Conservation (phyloP, 2,797 vertebrate species). For the Spondyliosoma cantharus region DNA sequence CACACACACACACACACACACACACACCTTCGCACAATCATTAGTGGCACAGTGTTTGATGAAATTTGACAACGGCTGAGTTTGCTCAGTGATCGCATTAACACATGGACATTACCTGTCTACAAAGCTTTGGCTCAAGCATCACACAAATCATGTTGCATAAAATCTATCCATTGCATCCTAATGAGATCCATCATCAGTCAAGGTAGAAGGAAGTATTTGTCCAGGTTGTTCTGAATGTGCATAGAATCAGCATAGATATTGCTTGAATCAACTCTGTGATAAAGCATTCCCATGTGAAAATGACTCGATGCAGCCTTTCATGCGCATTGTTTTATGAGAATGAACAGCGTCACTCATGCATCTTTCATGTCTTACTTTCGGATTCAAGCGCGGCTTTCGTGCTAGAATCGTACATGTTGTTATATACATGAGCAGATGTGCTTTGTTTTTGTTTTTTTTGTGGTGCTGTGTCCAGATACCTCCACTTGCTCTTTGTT, state of each 20-base stretch:
- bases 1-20: background rate
- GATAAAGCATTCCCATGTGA: slow-evolving; percentile 6
- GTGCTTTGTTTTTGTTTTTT: background rate
- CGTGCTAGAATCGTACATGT: background rate
- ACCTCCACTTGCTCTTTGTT: slow-evolving; percentile 38
- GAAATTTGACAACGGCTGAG: slow-evolving; percentile 43
- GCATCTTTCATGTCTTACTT: slow-evolving; percentile 31
- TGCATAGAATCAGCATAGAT: slow-evolving; percentile 51
- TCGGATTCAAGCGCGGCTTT: slow-evolving; percentile 15
- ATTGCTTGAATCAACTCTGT: slow-evolving; percentile 33
- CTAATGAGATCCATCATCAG: slow-evolving; percentile 27
- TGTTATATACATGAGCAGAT: slow-evolving; percentile 24
- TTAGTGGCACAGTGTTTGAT: slow-evolving; percentile 41
- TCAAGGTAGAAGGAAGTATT: slow-evolving; percentile 26
- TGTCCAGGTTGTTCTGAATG: background rate
- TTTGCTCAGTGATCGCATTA: slow-evolving; percentile 47
- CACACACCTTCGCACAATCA: slow-evolving; percentile 3
- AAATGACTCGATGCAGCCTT: slow-evolving; percentile 9
- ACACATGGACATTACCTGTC: slow-evolving; percentile 43
- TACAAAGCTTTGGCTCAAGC: slow-evolving; percentile 30
- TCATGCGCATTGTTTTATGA: slow-evolving; percentile 22
- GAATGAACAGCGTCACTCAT: slow-evolving; percentile 17
- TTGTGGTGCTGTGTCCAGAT: background rate
- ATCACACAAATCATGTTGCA: slow-evolving; percentile 25
- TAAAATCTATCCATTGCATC: slow-evolving; percentile 14